Evolutionary conservation across 23 tunicate genomes (phyloP), one percentile per base, ranked within the genome.

Genomic region (Phallusia fumigata): DNA sequence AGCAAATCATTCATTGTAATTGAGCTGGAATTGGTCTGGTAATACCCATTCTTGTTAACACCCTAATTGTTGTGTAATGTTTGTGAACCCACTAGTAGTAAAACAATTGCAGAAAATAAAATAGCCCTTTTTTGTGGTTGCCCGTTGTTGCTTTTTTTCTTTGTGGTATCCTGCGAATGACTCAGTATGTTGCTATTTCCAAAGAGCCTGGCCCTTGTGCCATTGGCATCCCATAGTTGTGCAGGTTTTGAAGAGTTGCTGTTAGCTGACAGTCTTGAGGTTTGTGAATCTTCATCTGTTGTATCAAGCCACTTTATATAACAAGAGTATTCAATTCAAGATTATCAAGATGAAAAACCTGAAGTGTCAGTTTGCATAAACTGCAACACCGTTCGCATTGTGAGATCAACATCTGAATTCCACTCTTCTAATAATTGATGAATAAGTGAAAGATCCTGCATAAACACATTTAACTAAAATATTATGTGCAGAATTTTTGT

Each of bases 201-300:
- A 76, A 89, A 89, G 35, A 89, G 73, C 53, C 93, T 77, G 18
- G 93, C 53, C 22, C 93, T 88, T 11, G 93, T 78, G 15, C 93
- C 93, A 34, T 80, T 74, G 30, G 47, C 19, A 19, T 84, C 88
- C 93, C 93, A 89, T 18, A 89, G 30, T 30, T 86, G 82, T 5
- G 77, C 47, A 28, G 58, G 33, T 35, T 33, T 52, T 65, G 32
- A 64, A 21, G 74, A 26, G 22, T 79, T 69, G 10, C 47, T 40
- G 47, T 40, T 40, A 3, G 69, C 28, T 13, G 69, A 58, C 11
- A 6, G 69, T 58, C 69, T 58, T 58, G 69, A 24, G 3, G 11
- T 1, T 24, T 58, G 69, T 22, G 84, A 35, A 31, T 74, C 79
- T 74, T 83, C 86, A 64, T 83, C 86, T 80, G 73, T 36, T 26